Evolutionary conservation across 1,140 invertebrate species (phyloP), one percentile per base, ranked within the genome.

Genomic region (Cataglyphis hispanica): DNA sequence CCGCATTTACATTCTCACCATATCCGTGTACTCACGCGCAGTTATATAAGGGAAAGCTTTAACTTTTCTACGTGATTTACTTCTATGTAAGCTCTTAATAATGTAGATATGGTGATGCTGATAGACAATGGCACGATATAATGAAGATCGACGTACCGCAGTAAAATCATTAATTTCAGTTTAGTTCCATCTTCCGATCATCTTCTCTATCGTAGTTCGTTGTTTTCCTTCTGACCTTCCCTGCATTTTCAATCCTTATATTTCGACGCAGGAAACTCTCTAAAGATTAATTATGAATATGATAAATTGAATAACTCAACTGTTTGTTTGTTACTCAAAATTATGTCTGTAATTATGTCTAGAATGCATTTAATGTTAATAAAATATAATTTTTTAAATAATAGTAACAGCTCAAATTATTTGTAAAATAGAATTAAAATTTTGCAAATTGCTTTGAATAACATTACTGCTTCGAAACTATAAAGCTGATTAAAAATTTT

Each of bases 121-220:
- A n/a, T 46, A 37, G 19, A 63, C 25, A 11, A 5, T 22, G 19
- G 40, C 22, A 5, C 19, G 58, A 8, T 78, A 53, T 78, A 78
- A 78, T 63, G 63, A 78, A 78, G 63, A 67, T 78, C 27, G 76
- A 78, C 31, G n/a, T 78, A 34, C 31, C 43, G n/a, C n/a, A 11
- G n/a, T 67, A 46, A 63, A 78, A 67, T 78, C 63, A 78, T 78
- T 63, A 78, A 78, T 78, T 78, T 78, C 25, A n/a, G 76, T 78
- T 78, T 78, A 67, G 31, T 53, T 53, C 10, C 16, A 43, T 19
- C 37, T 77, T 63, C 43, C 43, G 31, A 13, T 43, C 61, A 19
- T 78, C 53, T 78, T 67, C 40, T 63, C 37, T 19, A n/a, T 6
- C 19, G 22, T 2, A 43, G 25, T 3, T 50, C 31, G 50, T 70